phyloP scores from a whole-genome alignment of 1,140 invertebrate species.

The Dreissena polymorpha region DNA sequence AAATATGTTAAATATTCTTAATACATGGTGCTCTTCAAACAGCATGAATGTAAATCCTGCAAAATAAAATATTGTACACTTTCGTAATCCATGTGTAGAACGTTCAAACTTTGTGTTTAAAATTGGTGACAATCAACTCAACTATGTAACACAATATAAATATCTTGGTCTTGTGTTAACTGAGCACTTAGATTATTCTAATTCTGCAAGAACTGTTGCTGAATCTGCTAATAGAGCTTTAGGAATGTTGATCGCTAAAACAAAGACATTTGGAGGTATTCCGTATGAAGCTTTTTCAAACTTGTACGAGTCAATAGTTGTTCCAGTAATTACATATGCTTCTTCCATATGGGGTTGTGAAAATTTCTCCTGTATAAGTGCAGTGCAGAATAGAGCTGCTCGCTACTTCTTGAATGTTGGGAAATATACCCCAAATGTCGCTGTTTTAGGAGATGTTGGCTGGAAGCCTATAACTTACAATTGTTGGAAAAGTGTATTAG shows the following conservation, averaged over 20 bases:
- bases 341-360: conserved; percentile 45
- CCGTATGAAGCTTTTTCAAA: conserved; percentile 31
- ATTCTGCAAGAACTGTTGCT: background rate
- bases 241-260: conserved; percentile 11
- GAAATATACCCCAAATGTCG: conserved; percentile 29
- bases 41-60: conserved; percentile 35
- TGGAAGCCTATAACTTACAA: background rate
- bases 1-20: conserved; percentile 38
- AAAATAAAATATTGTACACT: conserved; percentile 50
- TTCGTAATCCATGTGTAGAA: conserved; percentile 36
- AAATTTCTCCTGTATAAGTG: conserved; percentile 22
- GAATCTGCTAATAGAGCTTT: background rate
- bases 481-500: background rate
- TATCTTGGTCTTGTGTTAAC: conserved; percentile 50
- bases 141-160: conserved; percentile 44
- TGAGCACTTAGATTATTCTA: background rate
- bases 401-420: conserved; percentile 49
- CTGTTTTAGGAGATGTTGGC: conserved; percentile 17
- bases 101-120: conserved; percentile 18
- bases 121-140: conserved; percentile 38
- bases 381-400: conserved; percentile 42
- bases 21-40: conserved; percentile 6
- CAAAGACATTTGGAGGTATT: background rate
- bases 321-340: conserved; percentile 44
- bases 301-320: background rate